These are phyloP conservation scores for Cinclus cinclus DNA, from an alignment of 2,113 vertebrate species.

Conservation along the genomic window DNA sequence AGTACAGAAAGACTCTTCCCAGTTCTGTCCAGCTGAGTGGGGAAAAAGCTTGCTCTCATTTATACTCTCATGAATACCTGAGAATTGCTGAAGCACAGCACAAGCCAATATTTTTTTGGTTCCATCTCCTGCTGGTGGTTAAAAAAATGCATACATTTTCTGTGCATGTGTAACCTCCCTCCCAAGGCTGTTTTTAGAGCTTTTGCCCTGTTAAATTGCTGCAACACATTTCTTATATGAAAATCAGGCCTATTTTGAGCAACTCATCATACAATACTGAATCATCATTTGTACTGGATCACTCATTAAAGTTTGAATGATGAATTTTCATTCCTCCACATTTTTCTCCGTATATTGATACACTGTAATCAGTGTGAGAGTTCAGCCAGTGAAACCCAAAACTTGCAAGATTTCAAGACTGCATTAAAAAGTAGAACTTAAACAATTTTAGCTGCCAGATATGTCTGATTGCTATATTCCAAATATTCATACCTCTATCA, in stretches of 20 bases:
- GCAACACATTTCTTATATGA: not conserved
- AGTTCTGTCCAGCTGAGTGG: not conserved
- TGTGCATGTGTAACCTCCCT: not conserved
- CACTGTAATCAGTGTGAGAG: not conserved
- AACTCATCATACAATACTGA: not conserved
- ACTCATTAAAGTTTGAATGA: not conserved
- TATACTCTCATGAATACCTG: not conserved
- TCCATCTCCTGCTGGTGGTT: not conserved
- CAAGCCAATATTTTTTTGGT: not conserved
- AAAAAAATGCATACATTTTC: not conserved
- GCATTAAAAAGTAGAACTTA: not conserved
- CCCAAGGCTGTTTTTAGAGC: not conserved
- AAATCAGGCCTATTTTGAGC: not conserved
- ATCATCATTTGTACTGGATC: not conserved
- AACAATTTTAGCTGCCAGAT: not conserved
- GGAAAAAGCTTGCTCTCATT: not conserved
- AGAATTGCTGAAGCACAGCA: not conserved
- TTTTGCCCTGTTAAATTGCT: not conserved
- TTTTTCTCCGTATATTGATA: not conserved
- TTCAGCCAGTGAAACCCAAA: not conserved
- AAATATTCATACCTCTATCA: constrained; percentile 6
- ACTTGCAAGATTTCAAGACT: not conserved
- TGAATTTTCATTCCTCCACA: not conserved
- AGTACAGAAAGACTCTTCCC: not conserved
- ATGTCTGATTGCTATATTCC: not conserved